Base-by-base conservation (phyloP, 2,888 invertebrate species). In the Lepidocyrtinus sp. region DNA sequence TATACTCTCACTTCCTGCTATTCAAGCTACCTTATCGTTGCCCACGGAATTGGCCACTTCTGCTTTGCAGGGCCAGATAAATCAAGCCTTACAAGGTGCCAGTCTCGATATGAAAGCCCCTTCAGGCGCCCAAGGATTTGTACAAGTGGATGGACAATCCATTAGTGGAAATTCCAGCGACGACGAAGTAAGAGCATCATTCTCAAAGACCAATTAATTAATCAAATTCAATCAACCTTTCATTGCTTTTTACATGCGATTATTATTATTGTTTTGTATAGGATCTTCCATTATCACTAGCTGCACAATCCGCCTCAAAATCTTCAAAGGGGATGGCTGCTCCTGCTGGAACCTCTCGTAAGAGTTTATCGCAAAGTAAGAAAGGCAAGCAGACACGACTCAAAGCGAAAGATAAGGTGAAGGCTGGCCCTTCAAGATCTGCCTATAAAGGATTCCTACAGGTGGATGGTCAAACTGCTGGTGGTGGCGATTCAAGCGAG, bases 51-150 rank as follows among this genome's bases (percentile, higher is more conserved):
- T 95, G 87, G 96, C 96, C 24, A 94, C 95, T 0, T 93, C 94
- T 0, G 91, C 96, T 82, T 90, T 96, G n/a, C 96, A 96, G 87
- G 95, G 95, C 88, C 96, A 96, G 89, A 95, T 96, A 0, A 95
- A 95, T 88, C 93, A 94, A 15, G 94, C 94, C 15, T 89, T 94
- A 78, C 92, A 90, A 82, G 91, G 90, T 79, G 90, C 76, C 9
- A 12, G 36, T 12, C 55, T 77, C 36, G 70, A 74, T 17, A 21
- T 78, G 24, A 65, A 73, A 55, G 79, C 82, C 7, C 70, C 81
- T 25, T 68, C 70, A 21, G 77, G 82, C 12, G 76, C 83, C 27
- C 65, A 70, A 70, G 64, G 72, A 1, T 79, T 83, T 69, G 75
- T 82, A 27, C 83, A 84, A 24, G 64, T 83, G 9, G 85, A 85